Evolutionary conservation across 1,140 invertebrate genomes (phyloP).

Genomic region (Micrasema longulum): DNA sequence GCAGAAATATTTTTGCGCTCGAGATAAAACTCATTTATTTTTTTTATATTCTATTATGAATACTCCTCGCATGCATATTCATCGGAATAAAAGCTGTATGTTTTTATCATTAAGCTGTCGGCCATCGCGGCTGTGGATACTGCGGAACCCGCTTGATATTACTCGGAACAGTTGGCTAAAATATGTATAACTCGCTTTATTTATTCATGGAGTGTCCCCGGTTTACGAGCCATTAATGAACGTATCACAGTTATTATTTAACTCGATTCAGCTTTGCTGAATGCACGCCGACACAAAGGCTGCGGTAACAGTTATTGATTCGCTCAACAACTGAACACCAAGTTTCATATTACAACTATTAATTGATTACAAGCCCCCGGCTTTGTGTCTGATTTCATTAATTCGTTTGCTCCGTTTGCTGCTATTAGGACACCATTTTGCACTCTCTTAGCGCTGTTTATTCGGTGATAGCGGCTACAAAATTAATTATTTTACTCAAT

Average conservation of each 20-base stretch:
- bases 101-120: slow-evolving; percentile 30
- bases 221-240: slow-evolving; percentile 38
- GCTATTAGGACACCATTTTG: no score
- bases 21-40: no score
- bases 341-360: slow-evolving; percentile 29
- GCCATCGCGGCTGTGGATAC: slow-evolving; percentile 5
- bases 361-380: slow-evolving; percentile 26
- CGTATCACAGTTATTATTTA: slow-evolving; percentile 33
- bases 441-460: no score
- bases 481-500: no score
- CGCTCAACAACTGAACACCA: not conserved
- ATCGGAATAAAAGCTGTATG: slow-evolving; percentile 31
- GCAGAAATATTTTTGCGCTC: no score
- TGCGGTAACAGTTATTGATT: slow-evolving; percentile 9
- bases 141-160: slow-evolving; percentile 10
- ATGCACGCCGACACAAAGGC: slow-evolving; percentile 29
- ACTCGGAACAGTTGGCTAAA: slow-evolving; percentile 14
- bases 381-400: slow-evolving; percentile 21
- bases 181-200: slow-evolving; percentile 31
- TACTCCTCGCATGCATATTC: slow-evolving; percentile 21
- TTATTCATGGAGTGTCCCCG: slow-evolving; percentile 38
- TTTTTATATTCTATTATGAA: not conserved
- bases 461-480: no score
- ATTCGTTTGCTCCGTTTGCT: no score
- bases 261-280: slow-evolving; percentile 24